Evolutionary conservation across 2,113 vertebrate genomes (phyloP).

Genomic region (Alaudala cheleensis): DNA sequence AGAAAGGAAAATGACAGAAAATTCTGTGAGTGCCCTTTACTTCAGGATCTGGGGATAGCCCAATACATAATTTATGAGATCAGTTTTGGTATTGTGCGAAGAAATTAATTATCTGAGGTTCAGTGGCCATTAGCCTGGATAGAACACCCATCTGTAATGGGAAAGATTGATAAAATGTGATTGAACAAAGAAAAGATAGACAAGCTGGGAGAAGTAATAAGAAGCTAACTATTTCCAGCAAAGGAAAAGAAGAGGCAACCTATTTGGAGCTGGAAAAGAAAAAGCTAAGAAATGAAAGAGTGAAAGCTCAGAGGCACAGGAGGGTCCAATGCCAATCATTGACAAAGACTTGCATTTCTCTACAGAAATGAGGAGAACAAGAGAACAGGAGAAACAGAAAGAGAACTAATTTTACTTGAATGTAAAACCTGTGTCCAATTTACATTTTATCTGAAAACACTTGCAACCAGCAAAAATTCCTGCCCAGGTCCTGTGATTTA

Average conservation of each 20-base stretch:
- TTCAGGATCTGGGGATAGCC: background rate
- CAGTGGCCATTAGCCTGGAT: background rate
- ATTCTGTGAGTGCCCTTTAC: fast-evolving
- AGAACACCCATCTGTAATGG: background rate
- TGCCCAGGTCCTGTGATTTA: background rate
- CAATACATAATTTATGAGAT: background rate
- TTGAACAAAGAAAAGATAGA: background rate
- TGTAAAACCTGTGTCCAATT: background rate
- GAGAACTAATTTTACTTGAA: background rate
- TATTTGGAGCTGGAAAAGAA: background rate
- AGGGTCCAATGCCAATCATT: background rate
- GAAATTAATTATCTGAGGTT: background rate
- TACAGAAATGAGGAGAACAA: background rate
- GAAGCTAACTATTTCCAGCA: background rate
- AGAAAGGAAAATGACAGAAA: background rate
- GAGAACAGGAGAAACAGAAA: too few species aligned
- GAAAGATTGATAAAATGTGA: background rate
- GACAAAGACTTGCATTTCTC: background rate
- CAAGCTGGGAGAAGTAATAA: background rate
- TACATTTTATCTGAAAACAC: background rate
- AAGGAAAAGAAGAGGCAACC: background rate
- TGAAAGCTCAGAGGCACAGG: background rate
- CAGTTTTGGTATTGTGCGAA: background rate
- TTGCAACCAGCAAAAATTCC: background rate
- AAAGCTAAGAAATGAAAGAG: background rate